These are phyloP conservation scores for Aratinga solstitialis DNA, from an alignment of 2,797 vertebrate species.

Conservation along the genomic window DNA sequence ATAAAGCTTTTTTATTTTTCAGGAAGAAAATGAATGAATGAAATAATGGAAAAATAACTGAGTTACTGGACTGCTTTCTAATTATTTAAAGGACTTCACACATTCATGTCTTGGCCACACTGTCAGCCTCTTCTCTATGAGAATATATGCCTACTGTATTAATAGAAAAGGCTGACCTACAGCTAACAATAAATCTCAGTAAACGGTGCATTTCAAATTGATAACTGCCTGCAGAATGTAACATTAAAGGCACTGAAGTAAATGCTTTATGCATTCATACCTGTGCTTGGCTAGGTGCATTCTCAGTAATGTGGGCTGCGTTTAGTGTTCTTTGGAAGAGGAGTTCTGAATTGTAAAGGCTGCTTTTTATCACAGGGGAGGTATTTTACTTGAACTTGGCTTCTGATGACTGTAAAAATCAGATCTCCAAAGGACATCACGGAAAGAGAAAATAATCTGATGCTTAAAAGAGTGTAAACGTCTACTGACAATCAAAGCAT, in stretches of 20 bases:
- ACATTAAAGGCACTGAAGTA: slow-evolving; percentile 1
- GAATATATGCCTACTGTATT: background rate
- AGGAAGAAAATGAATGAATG: slow-evolving; percentile 25
- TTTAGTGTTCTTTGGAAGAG: slow-evolving; percentile 17
- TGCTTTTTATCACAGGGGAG: background rate
- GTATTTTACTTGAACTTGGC: slow-evolving; percentile 10
- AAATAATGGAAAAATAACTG: background rate
- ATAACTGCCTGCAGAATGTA: background rate
- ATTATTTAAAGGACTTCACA: background rate
- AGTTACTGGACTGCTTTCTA: background rate
- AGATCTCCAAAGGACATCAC: background rate
- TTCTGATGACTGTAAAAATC: slow-evolving; percentile 25
- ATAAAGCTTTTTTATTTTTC: slow-evolving; percentile 26
- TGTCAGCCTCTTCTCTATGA: background rate
- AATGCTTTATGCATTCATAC: slow-evolving; percentile 21
- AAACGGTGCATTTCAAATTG: slow-evolving; percentile 38
- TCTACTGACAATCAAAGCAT: background rate
- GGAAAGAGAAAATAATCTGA: slow-evolving; percentile 46
- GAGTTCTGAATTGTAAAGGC: slow-evolving; percentile 24
- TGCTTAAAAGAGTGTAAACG: slow-evolving; percentile 7
- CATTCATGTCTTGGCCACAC: background rate
- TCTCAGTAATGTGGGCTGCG: slow-evolving; percentile 5
- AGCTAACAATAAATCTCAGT: background rate
- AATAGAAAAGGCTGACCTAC: background rate
- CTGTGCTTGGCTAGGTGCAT: background rate